A percentile compares a stretch with the other conserved stretches of the same genome.
Conservation (phyloP, 2,113 vertebrate species). For the Urocolius indicus region DNA sequence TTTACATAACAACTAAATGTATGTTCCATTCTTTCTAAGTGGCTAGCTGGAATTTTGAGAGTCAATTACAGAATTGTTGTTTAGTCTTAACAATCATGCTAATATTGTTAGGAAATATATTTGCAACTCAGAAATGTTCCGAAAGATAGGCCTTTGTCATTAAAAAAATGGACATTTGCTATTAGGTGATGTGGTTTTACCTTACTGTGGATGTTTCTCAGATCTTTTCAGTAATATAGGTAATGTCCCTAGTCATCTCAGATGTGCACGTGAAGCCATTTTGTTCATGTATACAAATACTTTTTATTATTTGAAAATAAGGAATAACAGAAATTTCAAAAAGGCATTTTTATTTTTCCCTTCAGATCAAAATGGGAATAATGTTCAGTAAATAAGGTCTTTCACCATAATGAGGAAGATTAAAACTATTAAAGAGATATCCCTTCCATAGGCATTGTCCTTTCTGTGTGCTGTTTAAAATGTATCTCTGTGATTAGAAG, state of each 20-base stretch:
- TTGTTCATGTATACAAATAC: background rate
- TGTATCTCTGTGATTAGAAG: background rate
- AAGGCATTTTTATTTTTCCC: background rate
- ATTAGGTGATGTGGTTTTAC: background rate
- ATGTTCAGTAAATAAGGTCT: background rate
- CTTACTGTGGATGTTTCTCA: background rate
- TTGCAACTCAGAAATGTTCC: background rate
- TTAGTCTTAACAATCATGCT: background rate
- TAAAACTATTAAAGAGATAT: background rate
- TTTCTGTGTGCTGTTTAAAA: background rate
- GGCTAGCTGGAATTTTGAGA: background rate
- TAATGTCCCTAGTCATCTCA: background rate
- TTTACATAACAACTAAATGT: background rate
- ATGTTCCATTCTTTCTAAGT: background rate
- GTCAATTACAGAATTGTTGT: background rate
- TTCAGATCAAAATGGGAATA: background rate
- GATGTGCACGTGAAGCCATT: background rate
- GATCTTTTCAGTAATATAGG: background rate
- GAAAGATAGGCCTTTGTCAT: background rate
- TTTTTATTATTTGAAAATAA: background rate
- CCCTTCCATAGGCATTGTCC: background rate
- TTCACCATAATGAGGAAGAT: background rate
- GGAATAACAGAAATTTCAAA: background rate
- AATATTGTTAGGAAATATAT: background rate
- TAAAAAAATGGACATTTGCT: background rate